phyloP scores from a whole-genome alignment of 2,888 invertebrate species.

The Plagodis dolabraria region DNA sequence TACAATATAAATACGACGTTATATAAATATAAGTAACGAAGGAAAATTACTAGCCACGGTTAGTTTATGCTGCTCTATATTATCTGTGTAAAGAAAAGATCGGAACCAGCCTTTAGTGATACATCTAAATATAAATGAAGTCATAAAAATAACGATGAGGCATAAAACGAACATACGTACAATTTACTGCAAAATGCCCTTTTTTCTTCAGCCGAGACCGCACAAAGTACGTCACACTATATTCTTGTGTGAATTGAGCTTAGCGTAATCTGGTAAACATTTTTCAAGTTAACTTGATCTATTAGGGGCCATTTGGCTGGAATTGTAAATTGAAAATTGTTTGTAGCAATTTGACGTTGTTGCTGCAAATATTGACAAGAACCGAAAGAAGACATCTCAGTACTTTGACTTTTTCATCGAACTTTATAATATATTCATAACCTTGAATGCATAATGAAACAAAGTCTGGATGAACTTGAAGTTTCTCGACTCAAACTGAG shows the following conservation, averaged over 20 bases:
- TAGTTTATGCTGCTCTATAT: no score
- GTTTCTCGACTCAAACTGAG: conserved; percentile 15
- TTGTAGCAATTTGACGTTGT: conserved; percentile 28
- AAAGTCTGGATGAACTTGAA: conserved; percentile 2
- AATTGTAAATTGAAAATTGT: conserved; percentile 31
- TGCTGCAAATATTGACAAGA: conserved; percentile 25
- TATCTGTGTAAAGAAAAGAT: no score
- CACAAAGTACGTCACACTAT: conserved; percentile 13
- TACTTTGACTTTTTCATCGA: conserved; percentile 14
- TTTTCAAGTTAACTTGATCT: conserved; percentile 29
- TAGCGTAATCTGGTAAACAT: conserved; percentile 30
- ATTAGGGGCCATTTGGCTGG: conserved; percentile 34
- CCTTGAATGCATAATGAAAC: conserved; percentile 7
- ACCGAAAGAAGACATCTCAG: conserved; percentile 7
- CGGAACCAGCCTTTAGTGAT: conserved; percentile 12
- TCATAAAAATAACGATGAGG: conserved; percentile 50
- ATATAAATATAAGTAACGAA: no score
- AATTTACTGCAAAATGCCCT: conserved; percentile 40
- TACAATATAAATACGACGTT: no score
- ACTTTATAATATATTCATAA: conserved; percentile 21
- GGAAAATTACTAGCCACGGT: no score
- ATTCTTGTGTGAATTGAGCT: conserved; percentile 34
- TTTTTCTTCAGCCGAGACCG: conserved; percentile 30
- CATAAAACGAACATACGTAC: conserved; percentile 46
- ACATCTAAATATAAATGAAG: conserved; percentile 44